Evolutionary conservation across 2,888 invertebrate species (phyloP).

Genomic region (Palloptera scutellata): DNA sequence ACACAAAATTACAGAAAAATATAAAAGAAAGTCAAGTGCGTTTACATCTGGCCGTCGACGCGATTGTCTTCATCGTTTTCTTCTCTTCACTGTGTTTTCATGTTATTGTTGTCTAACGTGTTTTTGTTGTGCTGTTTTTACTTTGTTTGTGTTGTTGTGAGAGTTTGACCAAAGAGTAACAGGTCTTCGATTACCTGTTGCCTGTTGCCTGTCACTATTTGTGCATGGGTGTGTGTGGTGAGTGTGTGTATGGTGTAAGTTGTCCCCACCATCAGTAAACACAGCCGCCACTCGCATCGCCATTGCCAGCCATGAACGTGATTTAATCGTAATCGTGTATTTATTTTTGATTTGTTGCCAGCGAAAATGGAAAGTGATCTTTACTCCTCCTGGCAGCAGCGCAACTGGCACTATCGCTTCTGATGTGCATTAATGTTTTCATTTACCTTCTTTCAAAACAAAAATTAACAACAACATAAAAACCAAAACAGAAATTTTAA

Average conservation of each 20-base stretch:
- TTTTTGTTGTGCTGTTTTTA: constrained; percentile 7
- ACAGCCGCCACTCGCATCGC: not conserved
- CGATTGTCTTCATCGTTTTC: not conserved
- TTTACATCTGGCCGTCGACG: constrained; percentile 6
- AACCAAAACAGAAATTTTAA: too few relatives aligned
- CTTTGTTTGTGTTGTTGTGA: constrained; percentile 2
- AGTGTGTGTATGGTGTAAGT: not conserved
- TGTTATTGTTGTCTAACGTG: constrained; percentile 28
- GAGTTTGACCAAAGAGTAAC: constrained; percentile 1
- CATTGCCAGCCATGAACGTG: constrained; percentile 18
- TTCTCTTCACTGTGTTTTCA: constrained; percentile 9
- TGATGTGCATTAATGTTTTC: too few relatives aligned
- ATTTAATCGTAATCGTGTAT: constrained; percentile 27
- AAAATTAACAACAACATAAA: too few relatives aligned
- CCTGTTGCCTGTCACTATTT: not conserved
- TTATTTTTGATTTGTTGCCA: constrained; percentile 33
- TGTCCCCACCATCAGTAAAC: not conserved
- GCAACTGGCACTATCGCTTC: too few relatives aligned
- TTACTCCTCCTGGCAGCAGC: constrained; percentile 9
- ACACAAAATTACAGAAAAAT: not conserved
- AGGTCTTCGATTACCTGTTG: constrained; percentile 8
- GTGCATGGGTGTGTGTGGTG: not conserved
- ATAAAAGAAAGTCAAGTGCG: constrained; percentile 33
- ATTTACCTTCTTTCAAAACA: too few relatives aligned
- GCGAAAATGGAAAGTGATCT: constrained; percentile 43